Evolutionary conservation across 2,888 invertebrate species (phyloP).

Genomic region (Trichopoda pennipes): DNA sequence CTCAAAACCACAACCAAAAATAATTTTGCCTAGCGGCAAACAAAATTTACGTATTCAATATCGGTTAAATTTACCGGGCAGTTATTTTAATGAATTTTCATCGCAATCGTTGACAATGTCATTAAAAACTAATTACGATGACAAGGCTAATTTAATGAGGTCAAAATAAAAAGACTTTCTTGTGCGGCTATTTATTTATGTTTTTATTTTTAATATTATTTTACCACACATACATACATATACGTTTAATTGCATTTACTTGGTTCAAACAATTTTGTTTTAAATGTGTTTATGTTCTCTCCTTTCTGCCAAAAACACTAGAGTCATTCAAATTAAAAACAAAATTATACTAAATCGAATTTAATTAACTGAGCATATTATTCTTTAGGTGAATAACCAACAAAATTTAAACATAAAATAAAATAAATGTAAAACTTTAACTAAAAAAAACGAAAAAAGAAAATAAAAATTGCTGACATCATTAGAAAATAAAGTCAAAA

Average conservation of each 20-base stretch:
- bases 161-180: neutral
- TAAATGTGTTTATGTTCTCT: neutral
- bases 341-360: constrained; percentile 55
- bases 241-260: constrained; percentile 26
- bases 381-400: neutral
- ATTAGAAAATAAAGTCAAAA: too few relatives aligned
- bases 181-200: neutral
- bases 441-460: neutral
- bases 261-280: constrained; percentile 33
- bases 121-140: neutral
- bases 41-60: too few relatives aligned
- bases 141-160: neutral
- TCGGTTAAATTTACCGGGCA: too few relatives aligned
- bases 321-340: constrained; percentile 9
- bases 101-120: too few relatives aligned
- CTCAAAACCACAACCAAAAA: too few relatives aligned
- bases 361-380: constrained; percentile 56
- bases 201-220: neutral
- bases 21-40: too few relatives aligned
- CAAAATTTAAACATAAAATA: neutral
- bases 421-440: neutral
- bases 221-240: neutral
- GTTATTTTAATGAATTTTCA: too few relatives aligned
- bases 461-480: too few relatives aligned
- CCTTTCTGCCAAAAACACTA: neutral